Evolutionary conservation across 2,888 invertebrate genomes (phyloP).

Genomic region (Drosophila mettleri): DNA sequence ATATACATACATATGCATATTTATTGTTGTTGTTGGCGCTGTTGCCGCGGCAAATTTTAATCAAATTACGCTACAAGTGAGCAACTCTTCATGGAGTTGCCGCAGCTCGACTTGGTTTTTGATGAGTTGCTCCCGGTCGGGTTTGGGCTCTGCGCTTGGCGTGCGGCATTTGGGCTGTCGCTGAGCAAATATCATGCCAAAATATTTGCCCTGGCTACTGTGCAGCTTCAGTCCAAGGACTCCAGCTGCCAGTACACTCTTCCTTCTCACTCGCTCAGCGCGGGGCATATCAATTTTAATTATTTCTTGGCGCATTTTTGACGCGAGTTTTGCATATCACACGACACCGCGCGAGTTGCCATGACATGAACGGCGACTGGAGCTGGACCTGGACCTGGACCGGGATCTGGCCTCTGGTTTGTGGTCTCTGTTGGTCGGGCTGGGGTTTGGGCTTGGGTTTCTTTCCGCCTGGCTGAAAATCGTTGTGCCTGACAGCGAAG

Average conservation of each 20-base stretch:
- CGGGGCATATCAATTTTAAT: slow-evolving; percentile 72
- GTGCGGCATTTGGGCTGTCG: slow-evolving; percentile 65
- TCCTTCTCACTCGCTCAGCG: background rate
- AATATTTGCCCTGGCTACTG: slow-evolving; percentile 55
- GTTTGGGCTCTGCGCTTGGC: slow-evolving; percentile 41
- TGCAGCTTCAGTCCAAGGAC: slow-evolving; percentile 3
- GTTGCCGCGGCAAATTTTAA: slow-evolving; percentile 64
- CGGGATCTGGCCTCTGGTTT: background rate
- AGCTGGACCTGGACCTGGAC: background rate
- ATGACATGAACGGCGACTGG: slow-evolving; percentile 1
- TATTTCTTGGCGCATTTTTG: slow-evolving; percentile 68
- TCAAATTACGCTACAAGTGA: slow-evolving; percentile 69
- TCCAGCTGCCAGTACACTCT: background rate
- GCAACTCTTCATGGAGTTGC: slow-evolving; percentile 39
- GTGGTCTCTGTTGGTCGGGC: background rate
- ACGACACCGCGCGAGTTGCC: slow-evolving; percentile 40
- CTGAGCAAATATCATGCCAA: slow-evolving; percentile 62
- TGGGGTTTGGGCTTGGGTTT: slow-evolving; percentile 7
- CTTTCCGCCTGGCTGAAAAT: slow-evolving; percentile 28
- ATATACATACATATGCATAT: background rate
- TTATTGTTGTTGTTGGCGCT: slow-evolving; percentile 25
- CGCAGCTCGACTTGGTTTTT: slow-evolving; percentile 6
- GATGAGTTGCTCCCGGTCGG: background rate
- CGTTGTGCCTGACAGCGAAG: slow-evolving; percentile 2
- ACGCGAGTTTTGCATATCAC: slow-evolving; percentile 70